Percentiles rank a stretch among this genome's conserved stretches.
These are phyloP conservation scores for Motacilla alba DNA, from an alignment of 2,113 vertebrate genomes.

Conservation along the genomic window DNA sequence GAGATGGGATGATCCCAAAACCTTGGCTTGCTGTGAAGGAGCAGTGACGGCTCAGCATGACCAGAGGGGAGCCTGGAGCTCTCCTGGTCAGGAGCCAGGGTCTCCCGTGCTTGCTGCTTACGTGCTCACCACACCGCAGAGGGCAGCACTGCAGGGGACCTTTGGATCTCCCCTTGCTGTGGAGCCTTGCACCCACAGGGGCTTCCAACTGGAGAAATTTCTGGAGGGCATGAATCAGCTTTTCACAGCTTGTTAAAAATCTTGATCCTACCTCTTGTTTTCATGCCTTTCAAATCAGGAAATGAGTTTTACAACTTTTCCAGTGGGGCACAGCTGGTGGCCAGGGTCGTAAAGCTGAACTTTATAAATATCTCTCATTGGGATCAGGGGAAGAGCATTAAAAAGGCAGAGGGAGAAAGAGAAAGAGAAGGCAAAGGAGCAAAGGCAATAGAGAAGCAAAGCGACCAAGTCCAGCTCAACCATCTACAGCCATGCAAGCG, in stretches of 20 bases:
- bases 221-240: conserved; percentile 79
- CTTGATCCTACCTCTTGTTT: conserved; percentile 74
- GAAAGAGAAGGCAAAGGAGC: conserved; percentile 15
- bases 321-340: conserved; percentile 77
- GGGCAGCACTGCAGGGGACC: neutral
- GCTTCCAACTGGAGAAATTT: conserved; percentile 63
- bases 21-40: neutral
- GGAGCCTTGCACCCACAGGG: neutral
- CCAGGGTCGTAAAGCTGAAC: conserved; percentile 74
- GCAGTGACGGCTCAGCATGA: rapidly evolving
- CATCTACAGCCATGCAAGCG: conserved; percentile 3
- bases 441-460: neutral
- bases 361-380: conserved; percentile 79
- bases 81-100: neutral
- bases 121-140: rapidly evolving
- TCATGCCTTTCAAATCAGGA: conserved; percentile 79
- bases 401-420: conserved; percentile 40
- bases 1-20: neutral
- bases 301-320: conserved; percentile 75
- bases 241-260: conserved; percentile 81
- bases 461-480: conserved; percentile 20
- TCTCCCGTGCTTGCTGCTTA: neutral
- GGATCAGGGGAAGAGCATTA: conserved; percentile 51
- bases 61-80: neutral
- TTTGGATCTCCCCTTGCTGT: neutral